These are phyloP conservation scores for Coelinius sp. DNA, from an alignment of 2,888 invertebrate genomes.

Conservation along the genomic window DNA sequence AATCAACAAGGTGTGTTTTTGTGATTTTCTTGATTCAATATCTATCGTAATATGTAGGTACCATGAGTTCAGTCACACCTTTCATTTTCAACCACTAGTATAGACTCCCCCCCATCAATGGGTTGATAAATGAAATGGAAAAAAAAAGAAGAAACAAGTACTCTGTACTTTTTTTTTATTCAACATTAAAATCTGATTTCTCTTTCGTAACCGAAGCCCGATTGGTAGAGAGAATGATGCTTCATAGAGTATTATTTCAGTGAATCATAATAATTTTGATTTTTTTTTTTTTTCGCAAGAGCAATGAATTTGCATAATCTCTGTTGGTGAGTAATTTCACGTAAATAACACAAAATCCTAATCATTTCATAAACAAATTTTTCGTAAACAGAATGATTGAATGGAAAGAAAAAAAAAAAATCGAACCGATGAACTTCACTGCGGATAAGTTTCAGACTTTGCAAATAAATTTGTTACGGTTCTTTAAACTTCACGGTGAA, in stretches of 20 bases:
- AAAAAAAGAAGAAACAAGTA: neutral
- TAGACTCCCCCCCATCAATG: too few species aligned
- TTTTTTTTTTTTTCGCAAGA: too few species aligned
- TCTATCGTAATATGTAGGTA: too few species aligned
- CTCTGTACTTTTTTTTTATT: neutral
- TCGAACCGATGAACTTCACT: neutral
- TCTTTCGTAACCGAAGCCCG: neutral
- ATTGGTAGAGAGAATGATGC: neutral
- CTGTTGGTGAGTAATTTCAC: too few species aligned
- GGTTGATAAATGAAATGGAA: neutral
- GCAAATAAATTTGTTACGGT: conserved; percentile 4
- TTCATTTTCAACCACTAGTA: too few species aligned
- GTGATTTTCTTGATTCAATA: neutral
- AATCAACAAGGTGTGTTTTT: neutral
- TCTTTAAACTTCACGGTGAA: neutral
- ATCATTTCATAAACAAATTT: too few species aligned
- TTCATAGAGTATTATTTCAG: neutral
- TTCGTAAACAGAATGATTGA: too few species aligned
- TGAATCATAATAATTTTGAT: too few species aligned
- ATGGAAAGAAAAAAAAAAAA: neutral
- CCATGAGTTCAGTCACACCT: too few species aligned
- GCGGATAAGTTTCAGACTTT: neutral
- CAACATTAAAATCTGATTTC: neutral
- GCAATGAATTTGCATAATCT: too few species aligned
- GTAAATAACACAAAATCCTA: too few species aligned